Evolutionary conservation across 1,140 invertebrate genomes (phyloP).

Genomic region (Brachionus manjavacas): DNA sequence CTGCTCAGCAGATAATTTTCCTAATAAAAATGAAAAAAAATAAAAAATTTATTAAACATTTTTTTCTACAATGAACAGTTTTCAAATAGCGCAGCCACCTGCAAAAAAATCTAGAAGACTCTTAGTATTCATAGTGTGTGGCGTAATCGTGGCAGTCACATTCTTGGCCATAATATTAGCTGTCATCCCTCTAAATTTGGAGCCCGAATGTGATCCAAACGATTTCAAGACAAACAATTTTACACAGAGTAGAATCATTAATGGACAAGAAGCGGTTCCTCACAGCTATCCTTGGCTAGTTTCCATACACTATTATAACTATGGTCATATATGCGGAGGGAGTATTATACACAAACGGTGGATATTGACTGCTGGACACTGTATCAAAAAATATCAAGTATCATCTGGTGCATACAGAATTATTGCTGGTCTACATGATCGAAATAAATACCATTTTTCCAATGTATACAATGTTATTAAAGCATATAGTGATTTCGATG

Average conservation of each 20-base stretch:
- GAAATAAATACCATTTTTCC: not conserved
- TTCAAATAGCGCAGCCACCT: no score
- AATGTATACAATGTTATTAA: not conserved
- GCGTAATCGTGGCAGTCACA: no score
- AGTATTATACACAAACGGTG: not conserved
- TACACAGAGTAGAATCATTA: not conserved
- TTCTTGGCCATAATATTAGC: no score
- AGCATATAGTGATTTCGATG: not conserved
- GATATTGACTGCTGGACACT: conserved; percentile 6
- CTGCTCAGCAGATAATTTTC: no score
- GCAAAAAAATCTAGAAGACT: no score
- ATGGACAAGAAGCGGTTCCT: not conserved
- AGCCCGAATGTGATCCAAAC: not conserved
- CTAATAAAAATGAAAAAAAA: no score
- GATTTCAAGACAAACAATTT: not conserved
- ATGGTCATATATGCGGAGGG: not conserved
- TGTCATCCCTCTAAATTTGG: not conserved
- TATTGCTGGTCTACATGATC: not conserved
- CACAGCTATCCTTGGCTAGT: conserved; percentile 1
- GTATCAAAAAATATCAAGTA: not conserved
- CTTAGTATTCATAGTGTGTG: no score
- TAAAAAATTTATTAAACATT: no score
- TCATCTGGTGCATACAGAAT: not conserved
- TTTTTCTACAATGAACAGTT: no score
- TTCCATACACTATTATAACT: not conserved